Evolutionary conservation across 2,888 invertebrate genomes (phyloP).

Genomic region (Caenorhabditis sulstoni): DNA sequence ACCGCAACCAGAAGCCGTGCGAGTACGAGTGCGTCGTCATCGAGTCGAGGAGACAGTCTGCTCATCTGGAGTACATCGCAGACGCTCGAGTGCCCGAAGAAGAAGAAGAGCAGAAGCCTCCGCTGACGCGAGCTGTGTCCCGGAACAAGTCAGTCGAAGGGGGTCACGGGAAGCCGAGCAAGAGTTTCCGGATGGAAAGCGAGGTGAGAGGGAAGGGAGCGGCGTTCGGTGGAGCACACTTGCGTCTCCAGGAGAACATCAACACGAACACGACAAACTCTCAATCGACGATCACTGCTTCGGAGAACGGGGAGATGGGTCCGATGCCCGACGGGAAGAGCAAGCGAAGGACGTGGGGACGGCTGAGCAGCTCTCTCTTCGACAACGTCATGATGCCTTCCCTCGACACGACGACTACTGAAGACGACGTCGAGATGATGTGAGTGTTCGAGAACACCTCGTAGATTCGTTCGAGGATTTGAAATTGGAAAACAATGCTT

Average conservation of each 20-base stretch:
- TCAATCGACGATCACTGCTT: slow-evolving; percentile 43
- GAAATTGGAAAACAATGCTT: slow-evolving; percentile 9
- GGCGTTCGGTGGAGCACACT: not conserved
- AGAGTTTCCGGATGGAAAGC: slow-evolving; percentile 41
- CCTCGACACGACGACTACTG: slow-evolving; percentile 55
- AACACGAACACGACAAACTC: slow-evolving; percentile 54
- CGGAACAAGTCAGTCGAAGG: slow-evolving; percentile 19
- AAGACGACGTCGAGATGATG: slow-evolving; percentile 38
- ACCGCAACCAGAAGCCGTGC: slow-evolving; percentile 41
- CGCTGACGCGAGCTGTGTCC: slow-evolving; percentile 1
- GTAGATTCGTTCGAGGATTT: not conserved
- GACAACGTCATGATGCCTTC: slow-evolving; percentile 56
- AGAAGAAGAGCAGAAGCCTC: slow-evolving; percentile 21
- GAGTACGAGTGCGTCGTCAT: slow-evolving; percentile 57
- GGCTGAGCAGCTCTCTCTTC: slow-evolving; percentile 53
- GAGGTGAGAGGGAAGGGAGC: slow-evolving; percentile 18
- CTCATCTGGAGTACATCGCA: slow-evolving; percentile 50
- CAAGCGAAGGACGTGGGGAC: slow-evolving; percentile 54
- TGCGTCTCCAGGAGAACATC: slow-evolving; percentile 41
- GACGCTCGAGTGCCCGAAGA: slow-evolving; percentile 31
- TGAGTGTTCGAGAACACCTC: slow-evolving; percentile 9
- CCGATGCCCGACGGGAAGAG: slow-evolving; percentile 17
- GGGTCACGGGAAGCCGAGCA: slow-evolving; percentile 12
- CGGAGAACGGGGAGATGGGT: slow-evolving; percentile 36
- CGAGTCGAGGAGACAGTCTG: slow-evolving; percentile 40